Evolutionary conservation across 2,888 invertebrate genomes (phyloP).

Genomic region (Endomychus coccineus): DNA sequence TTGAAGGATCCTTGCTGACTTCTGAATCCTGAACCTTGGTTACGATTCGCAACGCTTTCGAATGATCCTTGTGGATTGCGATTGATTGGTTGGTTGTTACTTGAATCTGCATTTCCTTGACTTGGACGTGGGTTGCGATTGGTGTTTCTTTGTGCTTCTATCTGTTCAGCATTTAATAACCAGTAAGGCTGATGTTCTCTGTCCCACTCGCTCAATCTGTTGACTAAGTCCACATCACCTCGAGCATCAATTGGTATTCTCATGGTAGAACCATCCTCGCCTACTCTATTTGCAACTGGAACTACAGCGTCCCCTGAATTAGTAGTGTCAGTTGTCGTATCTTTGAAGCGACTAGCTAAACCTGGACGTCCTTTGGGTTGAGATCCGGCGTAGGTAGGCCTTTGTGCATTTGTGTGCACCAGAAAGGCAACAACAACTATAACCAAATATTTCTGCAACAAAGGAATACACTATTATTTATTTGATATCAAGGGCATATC

Average conservation of each 20-base stretch:
- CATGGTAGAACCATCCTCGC: constrained; percentile 42
- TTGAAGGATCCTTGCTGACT: too few species aligned
- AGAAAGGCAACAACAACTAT: constrained; percentile 17
- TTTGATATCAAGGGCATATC: too few species aligned
- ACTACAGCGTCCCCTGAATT: too few species aligned
- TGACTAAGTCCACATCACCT: constrained; percentile 55
- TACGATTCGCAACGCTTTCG: too few species aligned
- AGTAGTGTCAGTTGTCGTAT: constrained; percentile 30
- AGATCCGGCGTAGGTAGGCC: constrained; percentile 58
- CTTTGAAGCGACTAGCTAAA: constrained; percentile 42
- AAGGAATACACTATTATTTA: too few species aligned
- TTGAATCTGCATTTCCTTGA: too few species aligned
- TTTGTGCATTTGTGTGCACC: constrained; percentile 44
- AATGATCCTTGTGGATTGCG: too few species aligned
- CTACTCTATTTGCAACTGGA: constrained; percentile 48
- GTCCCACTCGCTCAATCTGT: constrained; percentile 58
- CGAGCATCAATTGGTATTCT: constrained; percentile 58
- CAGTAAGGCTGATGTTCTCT: constrained; percentile 64
- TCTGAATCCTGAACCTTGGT: too few species aligned
- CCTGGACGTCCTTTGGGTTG: constrained; percentile 54
- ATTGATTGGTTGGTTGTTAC: too few species aligned
- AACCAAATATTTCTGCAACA: constrained; percentile 24
- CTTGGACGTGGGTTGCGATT: constrained; percentile 20
- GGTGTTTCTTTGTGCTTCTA: constrained; percentile 50
- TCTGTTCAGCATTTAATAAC: constrained; percentile 61